phyloP scores from a whole-genome alignment of 1,140 invertebrate genomes.

The Lordiphosa collinella region DNA sequence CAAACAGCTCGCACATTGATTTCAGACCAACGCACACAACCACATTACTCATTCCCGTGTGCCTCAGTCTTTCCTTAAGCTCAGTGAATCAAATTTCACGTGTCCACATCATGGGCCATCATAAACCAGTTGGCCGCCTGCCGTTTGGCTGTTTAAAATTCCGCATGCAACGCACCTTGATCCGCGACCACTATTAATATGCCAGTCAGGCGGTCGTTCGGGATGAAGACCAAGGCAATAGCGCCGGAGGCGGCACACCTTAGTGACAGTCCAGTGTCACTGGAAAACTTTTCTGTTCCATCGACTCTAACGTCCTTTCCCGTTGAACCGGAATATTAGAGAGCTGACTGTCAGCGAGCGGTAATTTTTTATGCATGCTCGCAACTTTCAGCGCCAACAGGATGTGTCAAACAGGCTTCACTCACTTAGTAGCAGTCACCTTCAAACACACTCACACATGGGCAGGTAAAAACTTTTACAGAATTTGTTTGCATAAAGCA shows the following conservation, averaged over 20 bases:
- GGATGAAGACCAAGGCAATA: too few species aligned
- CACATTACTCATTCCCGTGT: background rate
- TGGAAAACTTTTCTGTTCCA: conserved; percentile 14
- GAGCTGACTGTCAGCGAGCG: conserved; percentile 5
- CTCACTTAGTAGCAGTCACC: conserved; percentile 7
- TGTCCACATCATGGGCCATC: conserved; percentile 21
- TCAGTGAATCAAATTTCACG: conserved; percentile 32
- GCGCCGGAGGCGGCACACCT: too few species aligned
- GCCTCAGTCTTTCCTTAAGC: background rate
- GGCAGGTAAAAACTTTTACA: conserved; percentile 24
- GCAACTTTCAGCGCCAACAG: conserved; percentile 28
- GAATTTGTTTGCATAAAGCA: conserved; percentile 34
- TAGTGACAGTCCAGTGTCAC: background rate
- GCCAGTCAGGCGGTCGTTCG: conserved; percentile 13
- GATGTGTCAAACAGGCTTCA: conserved; percentile 48
- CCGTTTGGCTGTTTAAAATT: conserved; percentile 36
- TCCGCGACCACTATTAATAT: conserved; percentile 29
- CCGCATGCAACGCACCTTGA: conserved; percentile 27
- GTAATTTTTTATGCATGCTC: conserved; percentile 23
- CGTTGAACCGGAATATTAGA: conserved; percentile 23
- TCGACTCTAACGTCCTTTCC: conserved; percentile 2
- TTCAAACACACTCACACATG: background rate
- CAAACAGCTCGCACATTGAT: conserved; percentile 21
- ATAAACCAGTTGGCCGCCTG: conserved; percentile 30
- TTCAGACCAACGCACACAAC: conserved; percentile 13